Evolutionary conservation across 2,797 vertebrate species (phyloP).

Genomic region (Chelidonichthys spinosus): DNA sequence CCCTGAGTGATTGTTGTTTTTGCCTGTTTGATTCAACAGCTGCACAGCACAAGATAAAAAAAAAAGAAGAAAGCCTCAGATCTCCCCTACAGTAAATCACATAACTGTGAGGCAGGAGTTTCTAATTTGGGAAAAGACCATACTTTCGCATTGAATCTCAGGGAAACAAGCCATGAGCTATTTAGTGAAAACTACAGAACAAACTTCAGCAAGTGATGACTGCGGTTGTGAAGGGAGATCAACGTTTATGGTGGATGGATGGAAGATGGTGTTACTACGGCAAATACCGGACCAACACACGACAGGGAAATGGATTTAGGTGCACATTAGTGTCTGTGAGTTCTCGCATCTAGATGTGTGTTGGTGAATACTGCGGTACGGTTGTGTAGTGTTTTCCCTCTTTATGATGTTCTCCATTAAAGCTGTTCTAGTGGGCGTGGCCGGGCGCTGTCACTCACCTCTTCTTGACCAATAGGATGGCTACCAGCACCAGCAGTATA

Average conservation of each 20-base stretch:
- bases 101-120: constrained; percentile 20
- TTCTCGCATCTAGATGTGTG: constrained; percentile 33
- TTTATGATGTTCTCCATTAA: constrained; percentile 7
- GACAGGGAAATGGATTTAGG: constrained; percentile 55
- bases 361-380: constrained; percentile 9
- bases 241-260: constrained; percentile 79
- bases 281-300: constrained; percentile 67
- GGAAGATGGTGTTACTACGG: constrained; percentile 71
- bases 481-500: constrained; percentile 95
- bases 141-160: neutral
- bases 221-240: constrained; percentile 79
- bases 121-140: constrained; percentile 17
- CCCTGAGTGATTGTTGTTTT: constrained; percentile 19
- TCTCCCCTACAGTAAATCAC: constrained; percentile 28
- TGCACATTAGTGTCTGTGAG: constrained; percentile 46
- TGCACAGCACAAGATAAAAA: constrained; percentile 15
- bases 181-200: constrained; percentile 19
- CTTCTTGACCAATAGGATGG: constrained; percentile 96
- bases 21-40: constrained; percentile 27
- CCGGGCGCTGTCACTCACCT: constrained; percentile 86
- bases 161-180: constrained; percentile 27
- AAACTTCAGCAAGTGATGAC: constrained; percentile 17
- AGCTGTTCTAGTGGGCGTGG: neutral
- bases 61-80: constrained; percentile 2
- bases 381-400: constrained; percentile 7